Conservation (phyloP, 2,888 invertebrate genomes). For the Eulithis prunata region DNA sequence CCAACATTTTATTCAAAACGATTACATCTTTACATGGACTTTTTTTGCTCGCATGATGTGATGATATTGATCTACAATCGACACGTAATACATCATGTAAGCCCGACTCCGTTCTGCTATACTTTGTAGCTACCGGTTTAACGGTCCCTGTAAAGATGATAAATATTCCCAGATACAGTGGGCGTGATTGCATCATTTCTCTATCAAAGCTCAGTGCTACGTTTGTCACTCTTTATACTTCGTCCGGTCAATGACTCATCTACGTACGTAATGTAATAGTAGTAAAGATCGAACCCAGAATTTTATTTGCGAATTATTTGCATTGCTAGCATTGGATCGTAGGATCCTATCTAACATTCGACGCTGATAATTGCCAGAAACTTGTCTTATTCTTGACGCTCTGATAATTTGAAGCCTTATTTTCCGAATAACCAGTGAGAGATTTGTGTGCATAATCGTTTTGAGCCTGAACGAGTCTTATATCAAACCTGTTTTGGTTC, state of each 20-base stretch:
- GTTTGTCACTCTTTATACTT: constrained; percentile 28
- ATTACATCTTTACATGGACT: background rate
- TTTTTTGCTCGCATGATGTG: background rate
- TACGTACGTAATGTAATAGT: background rate
- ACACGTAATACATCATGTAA: constrained; percentile 5
- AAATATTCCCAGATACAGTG: constrained; percentile 22
- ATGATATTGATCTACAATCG: constrained; percentile 12
- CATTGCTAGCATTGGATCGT: background rate
- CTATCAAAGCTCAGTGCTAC: constrained; percentile 27
- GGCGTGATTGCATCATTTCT: constrained; percentile 33
- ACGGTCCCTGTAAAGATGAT: constrained; percentile 25
- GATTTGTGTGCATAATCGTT: too few relatives aligned
- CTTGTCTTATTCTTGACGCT: too few relatives aligned
- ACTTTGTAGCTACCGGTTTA: constrained; percentile 15
- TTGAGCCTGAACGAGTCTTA: background rate
- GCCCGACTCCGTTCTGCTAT: constrained; percentile 1
- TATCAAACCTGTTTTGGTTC: constrained; percentile 16
- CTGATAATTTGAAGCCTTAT: too few relatives aligned
- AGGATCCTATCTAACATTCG: too few relatives aligned
- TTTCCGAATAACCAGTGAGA: too few relatives aligned
- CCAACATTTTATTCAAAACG: background rate
- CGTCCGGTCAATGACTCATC: constrained; percentile 33
- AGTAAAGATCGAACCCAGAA: background rate
- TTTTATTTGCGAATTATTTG: background rate
- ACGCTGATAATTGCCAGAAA: too few relatives aligned